These are phyloP conservation scores for Psittacara wagleri DNA, from an alignment of 2,113 vertebrate species.

Conservation along the genomic window DNA sequence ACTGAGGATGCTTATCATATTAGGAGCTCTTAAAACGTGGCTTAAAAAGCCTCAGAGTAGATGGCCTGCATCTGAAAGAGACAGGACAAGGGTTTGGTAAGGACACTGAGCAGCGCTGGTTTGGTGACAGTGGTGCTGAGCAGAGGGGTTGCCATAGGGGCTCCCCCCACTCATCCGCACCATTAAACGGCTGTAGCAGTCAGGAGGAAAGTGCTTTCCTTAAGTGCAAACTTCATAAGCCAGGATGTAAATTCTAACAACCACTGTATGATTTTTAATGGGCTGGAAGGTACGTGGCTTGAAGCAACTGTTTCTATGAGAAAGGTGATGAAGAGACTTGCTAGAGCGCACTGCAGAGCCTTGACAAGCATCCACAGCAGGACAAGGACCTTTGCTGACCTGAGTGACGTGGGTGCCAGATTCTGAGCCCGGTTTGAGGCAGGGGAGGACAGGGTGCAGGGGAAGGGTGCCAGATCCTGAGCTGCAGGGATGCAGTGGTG, in stretches of 20 bases:
- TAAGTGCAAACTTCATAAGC: not conserved
- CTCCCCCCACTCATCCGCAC: fast-evolving
- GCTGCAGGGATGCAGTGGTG: not conserved
- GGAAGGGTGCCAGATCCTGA: not conserved
- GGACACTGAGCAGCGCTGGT: fast-evolving
- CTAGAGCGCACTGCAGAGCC: not conserved
- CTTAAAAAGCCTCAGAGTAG: not conserved
- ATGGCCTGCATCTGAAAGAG: not conserved
- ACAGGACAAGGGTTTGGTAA: fast-evolving
- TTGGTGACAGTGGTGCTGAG: fast-evolving
- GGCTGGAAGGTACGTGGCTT: fast-evolving
- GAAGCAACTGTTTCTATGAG: not conserved
- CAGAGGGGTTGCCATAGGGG: not conserved
- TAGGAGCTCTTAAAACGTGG: not conserved
- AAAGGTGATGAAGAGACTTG: not conserved
- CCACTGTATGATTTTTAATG: not conserved
- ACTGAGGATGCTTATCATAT: not conserved
- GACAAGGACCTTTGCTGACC: not conserved
- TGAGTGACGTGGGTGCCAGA: not conserved
- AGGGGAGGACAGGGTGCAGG: not conserved
- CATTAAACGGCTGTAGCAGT: too few relatives aligned
- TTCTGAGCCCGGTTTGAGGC: not conserved
- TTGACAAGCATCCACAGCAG: not conserved
- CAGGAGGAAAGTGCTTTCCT: not conserved
- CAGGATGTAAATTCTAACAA: not conserved